Evolutionary conservation across 2,888 invertebrate genomes (phyloP), one percentile per base, ranked within the genome.

Genomic region (Dynastes grantii): DNA sequence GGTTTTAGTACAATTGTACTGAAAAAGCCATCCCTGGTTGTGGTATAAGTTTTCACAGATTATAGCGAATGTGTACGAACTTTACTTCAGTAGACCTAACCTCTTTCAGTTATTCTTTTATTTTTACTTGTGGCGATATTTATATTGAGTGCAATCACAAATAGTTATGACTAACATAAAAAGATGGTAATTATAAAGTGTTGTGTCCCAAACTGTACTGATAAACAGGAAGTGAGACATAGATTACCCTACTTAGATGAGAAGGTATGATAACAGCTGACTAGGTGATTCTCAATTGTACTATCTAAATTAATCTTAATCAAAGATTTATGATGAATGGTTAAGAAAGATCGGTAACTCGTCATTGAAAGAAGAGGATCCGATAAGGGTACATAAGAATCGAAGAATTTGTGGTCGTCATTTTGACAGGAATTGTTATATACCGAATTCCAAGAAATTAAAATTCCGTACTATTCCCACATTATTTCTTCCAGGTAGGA

Each of bases 401-500:
- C n/a, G 22, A 55, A n/a, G 55, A 6, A 55, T 55, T 16, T 55
- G 55, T 55, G n/a, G 16, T 16, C n/a, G 22, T 55, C 55, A 55
- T 55, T 55, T 55, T n/a, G 13, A 6, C 5, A 55, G 13, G 8
- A 13, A 55, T 6, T 55, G 16, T n/a, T 55, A 16, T 22, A 16
- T 55, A 4, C 16, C 55, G n/a, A 22, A 45, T 40, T 27, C 68
- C 13, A 40, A 11, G 40, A 68, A 40, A n/a, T 40, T 68, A 13
- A 68, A 40, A 3, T 13, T n/a, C 37, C n/a, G 37, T 68, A 27
- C 68, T 9, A n/a, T 68, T 49, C 68, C 68, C 13, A 68, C 68
- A 1, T 49, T 68, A 68, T 68, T n/a, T 68, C 13, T 68, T 37
- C 68, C 68, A 68, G 68, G 68, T 68, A 68, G 45, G 11, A 45